Base-by-base conservation (phyloP, 2,888 invertebrate genomes). In the Tiliacea aurago region DNA sequence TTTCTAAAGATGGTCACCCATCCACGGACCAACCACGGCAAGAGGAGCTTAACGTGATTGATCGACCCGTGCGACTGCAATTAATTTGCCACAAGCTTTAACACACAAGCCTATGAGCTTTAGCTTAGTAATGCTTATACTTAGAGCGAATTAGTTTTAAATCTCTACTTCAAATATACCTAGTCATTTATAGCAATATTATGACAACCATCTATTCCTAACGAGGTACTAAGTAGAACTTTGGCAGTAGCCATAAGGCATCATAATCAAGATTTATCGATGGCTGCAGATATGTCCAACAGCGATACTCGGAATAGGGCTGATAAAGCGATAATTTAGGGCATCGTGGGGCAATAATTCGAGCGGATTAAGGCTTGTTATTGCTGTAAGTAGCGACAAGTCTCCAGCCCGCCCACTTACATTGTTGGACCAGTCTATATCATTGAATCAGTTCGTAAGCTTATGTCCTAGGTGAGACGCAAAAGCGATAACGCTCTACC, bases 281-380 rank as follows among this genome's bases (percentile, higher is more conserved):
- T 68, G 18, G n/a, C 63, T 23, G 69, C 83, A 74, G 55, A 83
- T 73, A 83, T 73, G 69, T 79, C 73, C 53, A 64, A 55, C 75
- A 70, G 33, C 71, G 68, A 74, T 83, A 79, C 70, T 83, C n/a
- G 53, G 59, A 75, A 69, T 76, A 59, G 66, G 65, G 66, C 67
- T 81, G 84, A 83, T 81, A 80, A 83, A 81, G 84, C 80, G 64
- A 80, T 81, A 81, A 81, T 84, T 81, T 81, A 81, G 76, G 76
- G 76, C 59, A 66, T 71, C 66, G 76, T 55, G 55, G 58, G 49
- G 66, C 84, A 80, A 81, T 81, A 81, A 84, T 80, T 81, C 62
- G 80, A 81, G 28, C 66, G 81, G 80, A 81, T 81, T 86, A 84
- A 78, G 73, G 64, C 84, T 84, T 85, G 81, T 78, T 75, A 86